Base-by-base conservation (phyloP, 2,113 vertebrate species). In the Zingel zingel region DNA sequence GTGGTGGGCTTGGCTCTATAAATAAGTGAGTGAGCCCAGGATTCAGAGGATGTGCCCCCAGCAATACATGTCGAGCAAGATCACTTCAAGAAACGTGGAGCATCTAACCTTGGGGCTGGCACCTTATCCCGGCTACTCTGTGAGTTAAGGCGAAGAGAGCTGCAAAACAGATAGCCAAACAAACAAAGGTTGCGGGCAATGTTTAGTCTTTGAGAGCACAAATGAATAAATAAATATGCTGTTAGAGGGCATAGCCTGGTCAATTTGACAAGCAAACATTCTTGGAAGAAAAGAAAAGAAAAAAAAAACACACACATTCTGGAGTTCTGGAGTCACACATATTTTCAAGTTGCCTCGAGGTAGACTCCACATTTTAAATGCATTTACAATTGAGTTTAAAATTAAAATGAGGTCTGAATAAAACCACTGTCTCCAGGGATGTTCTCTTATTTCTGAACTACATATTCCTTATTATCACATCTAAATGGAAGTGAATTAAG, bases 131-230 rank as follows among this genome's bases (percentile, higher is more conserved):
- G 96, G 96, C 95, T 98, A 99, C 94, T 96, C 97, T 98, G 97
- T 96, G 97, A 95, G 96, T 98, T 98, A 99, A 97, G 97, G 96
- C 94, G 98, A 96, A 97, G 98, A 97, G 96, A 89, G 98, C 98
- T 99, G 98, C 95, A 99, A 99, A 97, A 99, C 97, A 99, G 98
- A 99, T 95, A 95, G 97, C 96, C 97, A 97, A 95, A 97, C 92
- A 96, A 95, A 97, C 92, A 96, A 95, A 96, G 83, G 82, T 83
- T 79, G 91, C 76, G 93, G 83, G 88, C 72, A 81, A 59, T 83
- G 85, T 89, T 93, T 87, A 93, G 88, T 91, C 90, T 93, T 83
- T 79, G 75, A 84, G 82, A 78, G 76, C 74, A 48, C 80, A 53
- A 79, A 66, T 11, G 2, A 43, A 43, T 43, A 65, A 68, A 72